A percentile compares a stretch with the other conserved stretches of the same genome.
phyloP scores from a whole-genome alignment of 2,888 invertebrate species.

The Drosophila antonietae region DNA sequence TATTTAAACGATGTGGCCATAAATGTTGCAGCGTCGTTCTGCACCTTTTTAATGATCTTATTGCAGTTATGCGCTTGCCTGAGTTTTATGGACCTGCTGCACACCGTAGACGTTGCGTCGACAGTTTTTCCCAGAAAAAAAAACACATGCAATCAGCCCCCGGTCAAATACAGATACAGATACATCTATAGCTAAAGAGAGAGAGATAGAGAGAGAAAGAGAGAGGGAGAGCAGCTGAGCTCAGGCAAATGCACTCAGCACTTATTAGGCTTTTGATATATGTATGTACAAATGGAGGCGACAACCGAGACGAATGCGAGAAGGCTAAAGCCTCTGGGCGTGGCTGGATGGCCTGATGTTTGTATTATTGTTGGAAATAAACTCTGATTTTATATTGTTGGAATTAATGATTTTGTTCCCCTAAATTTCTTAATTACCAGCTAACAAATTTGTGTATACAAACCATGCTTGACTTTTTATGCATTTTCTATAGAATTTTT shows the following conservation, averaged over 20 bases:
- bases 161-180: constrained; percentile 30
- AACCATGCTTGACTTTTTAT: constrained; percentile 76
- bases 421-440: constrained; percentile 82
- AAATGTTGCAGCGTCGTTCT: constrained; percentile 57
- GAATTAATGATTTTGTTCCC: constrained; percentile 79
- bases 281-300: constrained; percentile 37
- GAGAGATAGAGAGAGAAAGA: background rate
- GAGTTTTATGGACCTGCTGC: constrained; percentile 63
- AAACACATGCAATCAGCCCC: constrained; percentile 48
- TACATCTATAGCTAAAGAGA: constrained; percentile 26
- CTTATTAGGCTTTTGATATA: constrained; percentile 73
- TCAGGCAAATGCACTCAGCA: constrained; percentile 49
- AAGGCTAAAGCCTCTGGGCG: constrained; percentile 14
- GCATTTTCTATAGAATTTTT: constrained; percentile 79
- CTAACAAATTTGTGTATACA: constrained; percentile 81
- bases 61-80: constrained; percentile 70
- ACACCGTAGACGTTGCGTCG: constrained; percentile 81
- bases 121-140: constrained; percentile 82
- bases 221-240: constrained; percentile 10
- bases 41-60: constrained; percentile 69
- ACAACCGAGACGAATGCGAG: constrained; percentile 24
- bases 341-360: constrained; percentile 47
- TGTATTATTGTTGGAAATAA: constrained; percentile 78
- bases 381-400: constrained; percentile 79
- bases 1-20: constrained; percentile 57